Evolutionary conservation across 1,140 invertebrate species (phyloP).

Genomic region (Drosophila oshimai): DNA sequence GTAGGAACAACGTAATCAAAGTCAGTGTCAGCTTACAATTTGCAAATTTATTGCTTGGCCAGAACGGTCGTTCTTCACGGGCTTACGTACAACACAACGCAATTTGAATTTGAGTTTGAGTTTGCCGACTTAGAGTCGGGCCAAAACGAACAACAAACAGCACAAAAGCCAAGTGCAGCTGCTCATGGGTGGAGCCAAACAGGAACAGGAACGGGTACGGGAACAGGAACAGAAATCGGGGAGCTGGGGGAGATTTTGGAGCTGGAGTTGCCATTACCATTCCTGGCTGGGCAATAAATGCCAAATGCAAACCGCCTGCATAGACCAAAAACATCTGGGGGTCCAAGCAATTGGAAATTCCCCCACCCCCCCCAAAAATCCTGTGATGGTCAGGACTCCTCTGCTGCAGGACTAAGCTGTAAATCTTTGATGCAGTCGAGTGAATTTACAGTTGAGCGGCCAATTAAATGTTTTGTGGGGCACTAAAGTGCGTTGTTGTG

Average conservation of each 20-base stretch:
- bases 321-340: slow-evolving; percentile 40
- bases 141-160: slow-evolving; percentile 34
- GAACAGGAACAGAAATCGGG: not conserved
- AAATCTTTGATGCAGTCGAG: slow-evolving; percentile 57
- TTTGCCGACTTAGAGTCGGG: slow-evolving; percentile 52
- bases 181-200: slow-evolving; percentile 34
- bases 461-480: slow-evolving; percentile 50
- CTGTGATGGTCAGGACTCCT: not conserved
- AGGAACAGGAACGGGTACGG: slow-evolving; percentile 9
- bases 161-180: slow-evolving; percentile 39
- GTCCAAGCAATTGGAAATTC: slow-evolving; percentile 46
- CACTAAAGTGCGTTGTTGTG: slow-evolving; percentile 52
- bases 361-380: not conserved
- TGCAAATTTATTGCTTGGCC: slow-evolving; percentile 24
- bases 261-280: not conserved
- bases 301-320: slow-evolving; percentile 48
- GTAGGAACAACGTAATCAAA: slow-evolving; percentile 5
- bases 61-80: slow-evolving; percentile 26
- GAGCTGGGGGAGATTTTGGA: not conserved
- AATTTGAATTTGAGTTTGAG: slow-evolving; percentile 40
- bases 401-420: slow-evolving; percentile 33
- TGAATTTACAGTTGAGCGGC: slow-evolving; percentile 60
- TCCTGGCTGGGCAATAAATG: slow-evolving; percentile 38
- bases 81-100: slow-evolving; percentile 28
- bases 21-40: slow-evolving; percentile 25